phyloP scores from a whole-genome alignment of 2,797 vertebrate species.

The Thunnus albacares region DNA sequence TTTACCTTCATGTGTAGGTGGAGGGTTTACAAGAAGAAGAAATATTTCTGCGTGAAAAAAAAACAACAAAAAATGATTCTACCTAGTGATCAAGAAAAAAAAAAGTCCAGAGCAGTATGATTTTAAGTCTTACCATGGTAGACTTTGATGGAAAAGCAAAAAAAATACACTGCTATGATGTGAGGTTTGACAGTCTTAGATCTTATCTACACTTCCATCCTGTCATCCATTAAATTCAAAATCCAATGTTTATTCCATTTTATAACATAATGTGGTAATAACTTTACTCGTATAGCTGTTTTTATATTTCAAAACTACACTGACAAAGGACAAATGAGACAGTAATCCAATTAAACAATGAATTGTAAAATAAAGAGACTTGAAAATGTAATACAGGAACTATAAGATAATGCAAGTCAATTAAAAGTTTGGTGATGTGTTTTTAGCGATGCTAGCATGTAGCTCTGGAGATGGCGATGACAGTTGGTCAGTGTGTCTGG shows the following conservation, averaged over 20 bases:
- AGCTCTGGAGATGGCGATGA: not conserved
- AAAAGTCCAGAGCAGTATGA: not conserved
- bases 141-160: not conserved
- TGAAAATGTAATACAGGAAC: too few species aligned
- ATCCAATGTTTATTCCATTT: not conserved
- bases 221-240: not conserved
- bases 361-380: not conserved
- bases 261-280: not conserved
- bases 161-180: not conserved
- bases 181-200: too few species aligned
- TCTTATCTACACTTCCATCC: not conserved
- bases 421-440: too few species aligned
- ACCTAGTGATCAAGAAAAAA: too few species aligned
- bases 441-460: not conserved
- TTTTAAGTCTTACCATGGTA: not conserved
- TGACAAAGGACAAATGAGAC: not conserved
- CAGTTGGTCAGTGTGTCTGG: not conserved
- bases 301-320: too few species aligned
- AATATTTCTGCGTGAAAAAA: not conserved
- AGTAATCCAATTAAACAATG: too few species aligned
- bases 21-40: not conserved
- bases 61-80: conserved; percentile 1
- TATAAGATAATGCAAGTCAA: too few species aligned
- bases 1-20: conserved; percentile 19
- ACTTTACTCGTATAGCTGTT: too few species aligned